A percentile compares a stretch with the other conserved stretches of the same genome.
Evolutionary conservation across 2,113 vertebrate genomes (phyloP).

Genomic region (Condylura cristata): DNA sequence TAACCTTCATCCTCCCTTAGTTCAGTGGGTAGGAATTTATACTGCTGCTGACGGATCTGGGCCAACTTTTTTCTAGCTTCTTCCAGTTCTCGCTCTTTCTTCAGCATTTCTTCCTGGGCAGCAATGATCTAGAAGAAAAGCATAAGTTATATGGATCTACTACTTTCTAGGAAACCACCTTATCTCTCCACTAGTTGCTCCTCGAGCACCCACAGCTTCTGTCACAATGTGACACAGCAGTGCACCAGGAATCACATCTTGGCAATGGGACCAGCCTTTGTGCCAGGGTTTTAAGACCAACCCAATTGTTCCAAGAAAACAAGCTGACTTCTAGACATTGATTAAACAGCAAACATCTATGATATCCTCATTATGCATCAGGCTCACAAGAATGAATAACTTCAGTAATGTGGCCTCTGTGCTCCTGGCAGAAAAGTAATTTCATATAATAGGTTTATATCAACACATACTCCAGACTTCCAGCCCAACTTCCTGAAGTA

Average conservation of each 20-base stretch:
- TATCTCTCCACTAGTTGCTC: background rate
- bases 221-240: fast-evolving
- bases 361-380: fast-evolving
- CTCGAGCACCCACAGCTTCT: background rate
- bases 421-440: background rate
- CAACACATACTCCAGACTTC: background rate
- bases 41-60: constrained; percentile 99
- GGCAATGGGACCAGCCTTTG: background rate
- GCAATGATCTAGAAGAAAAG: constrained; percentile 93
- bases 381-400: background rate
- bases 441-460: background rate
- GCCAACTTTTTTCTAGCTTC: constrained; percentile 98
- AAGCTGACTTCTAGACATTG: background rate
- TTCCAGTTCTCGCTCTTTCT: constrained; percentile 97
- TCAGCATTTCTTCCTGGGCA: constrained; percentile 99
- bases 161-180: background rate
- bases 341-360: background rate
- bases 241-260: fast-evolving
- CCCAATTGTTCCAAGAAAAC: background rate
- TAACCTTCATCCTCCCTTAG: constrained; percentile 96
- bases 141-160: background rate
- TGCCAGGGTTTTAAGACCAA: background rate
- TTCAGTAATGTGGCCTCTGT: background rate
- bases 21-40: constrained; percentile 98
- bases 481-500: background rate